Conservation (phyloP, 2,888 invertebrate genomes). For the Drosophila suboccidentalis region DNA sequence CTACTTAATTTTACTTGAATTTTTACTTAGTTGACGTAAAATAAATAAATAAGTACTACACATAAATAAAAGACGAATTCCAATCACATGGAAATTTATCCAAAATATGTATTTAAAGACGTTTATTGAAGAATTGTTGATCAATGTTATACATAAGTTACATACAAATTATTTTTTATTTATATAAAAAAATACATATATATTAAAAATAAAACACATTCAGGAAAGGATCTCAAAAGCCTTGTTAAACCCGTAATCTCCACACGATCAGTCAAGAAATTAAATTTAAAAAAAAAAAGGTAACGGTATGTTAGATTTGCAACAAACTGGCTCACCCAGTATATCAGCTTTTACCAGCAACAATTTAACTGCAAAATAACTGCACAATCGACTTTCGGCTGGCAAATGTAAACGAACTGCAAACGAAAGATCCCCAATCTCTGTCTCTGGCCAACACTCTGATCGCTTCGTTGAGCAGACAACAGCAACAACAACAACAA, state of each 20-base stretch:
- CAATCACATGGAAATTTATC: no score
- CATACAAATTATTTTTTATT: neutral
- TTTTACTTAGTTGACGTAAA: no score
- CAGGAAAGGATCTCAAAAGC: conserved; percentile 1
- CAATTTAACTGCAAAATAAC: conserved; percentile 1
- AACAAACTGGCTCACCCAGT: conserved; percentile 31
- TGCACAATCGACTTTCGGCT: conserved; percentile 22
- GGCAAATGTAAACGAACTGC: conserved; percentile 34
- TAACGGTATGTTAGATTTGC: neutral
- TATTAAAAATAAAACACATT: neutral
- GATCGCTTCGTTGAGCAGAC: conserved; percentile 15
- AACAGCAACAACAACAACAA: conserved; percentile 1
- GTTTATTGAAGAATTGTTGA: neutral
- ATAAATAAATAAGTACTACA: no score
- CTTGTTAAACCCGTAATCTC: neutral
- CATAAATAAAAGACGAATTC: no score
- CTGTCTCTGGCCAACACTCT: neutral
- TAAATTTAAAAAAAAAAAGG: neutral
- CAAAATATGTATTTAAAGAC: no score
- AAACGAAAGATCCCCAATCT: conserved; percentile 22
- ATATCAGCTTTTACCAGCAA: conserved; percentile 26
- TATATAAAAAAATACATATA: neutral
- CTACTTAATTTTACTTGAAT: no score
- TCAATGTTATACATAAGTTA: neutral
- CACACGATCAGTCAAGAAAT: conserved; percentile 8